Evolutionary conservation across 2,113 vertebrate species (phyloP).

Genomic region (Neodon shergylaensis): DNA sequence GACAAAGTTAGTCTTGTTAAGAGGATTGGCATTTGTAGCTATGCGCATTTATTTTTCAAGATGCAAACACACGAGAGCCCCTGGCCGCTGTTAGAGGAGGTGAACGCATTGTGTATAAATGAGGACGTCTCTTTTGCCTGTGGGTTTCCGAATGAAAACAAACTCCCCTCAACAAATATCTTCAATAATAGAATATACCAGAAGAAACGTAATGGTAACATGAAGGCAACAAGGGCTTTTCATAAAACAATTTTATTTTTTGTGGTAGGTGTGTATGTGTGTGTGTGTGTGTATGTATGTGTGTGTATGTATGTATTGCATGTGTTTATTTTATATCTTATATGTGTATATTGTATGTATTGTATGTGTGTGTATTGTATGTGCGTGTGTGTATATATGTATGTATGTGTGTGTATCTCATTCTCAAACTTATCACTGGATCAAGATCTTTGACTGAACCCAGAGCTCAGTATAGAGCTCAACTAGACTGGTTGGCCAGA

Average conservation of each 20-base stretch:
- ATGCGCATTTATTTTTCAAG: conserved; percentile 56
- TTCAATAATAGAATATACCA: conserved; percentile 14
- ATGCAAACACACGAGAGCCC: conserved; percentile 24
- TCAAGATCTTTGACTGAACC: background rate
- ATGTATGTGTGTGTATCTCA: background rate
- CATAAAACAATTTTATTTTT: background rate
- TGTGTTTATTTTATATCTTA: background rate
- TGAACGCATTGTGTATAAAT: background rate
- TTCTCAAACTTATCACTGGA: background rate
- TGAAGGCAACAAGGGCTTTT: background rate
- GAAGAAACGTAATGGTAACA: conserved; percentile 37
- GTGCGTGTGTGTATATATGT: background rate
- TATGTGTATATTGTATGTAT: background rate
- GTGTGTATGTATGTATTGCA: background rate
- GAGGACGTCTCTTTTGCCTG: background rate
- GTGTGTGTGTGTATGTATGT: background rate
- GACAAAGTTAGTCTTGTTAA: conserved; percentile 71
- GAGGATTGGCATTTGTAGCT: conserved; percentile 54
- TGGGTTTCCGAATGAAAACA: conserved; percentile 45
- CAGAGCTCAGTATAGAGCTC: background rate
- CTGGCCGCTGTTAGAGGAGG: conserved; percentile 15
- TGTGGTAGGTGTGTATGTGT: background rate
- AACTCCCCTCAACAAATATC: background rate
- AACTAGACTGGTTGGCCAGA: background rate
- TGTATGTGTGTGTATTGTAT: background rate